Percentiles rank a stretch among this genome's conserved stretches.
phyloP scores from a whole-genome alignment of 1,140 invertebrate species.

The Oryzaephilus surinamensis region DNA sequence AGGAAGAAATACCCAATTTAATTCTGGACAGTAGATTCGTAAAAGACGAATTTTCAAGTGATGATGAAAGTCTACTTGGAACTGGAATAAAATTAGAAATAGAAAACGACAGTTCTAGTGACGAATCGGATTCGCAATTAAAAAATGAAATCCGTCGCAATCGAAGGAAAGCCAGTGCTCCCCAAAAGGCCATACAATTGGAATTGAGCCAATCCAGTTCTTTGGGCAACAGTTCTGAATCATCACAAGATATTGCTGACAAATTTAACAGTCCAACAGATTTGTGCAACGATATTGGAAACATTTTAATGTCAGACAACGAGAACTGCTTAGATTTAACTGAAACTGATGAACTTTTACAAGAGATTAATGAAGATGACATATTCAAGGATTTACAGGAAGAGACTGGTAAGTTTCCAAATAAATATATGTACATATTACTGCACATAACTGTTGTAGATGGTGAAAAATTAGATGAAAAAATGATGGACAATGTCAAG shows the following conservation, averaged over 20 bases:
- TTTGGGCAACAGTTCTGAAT: conserved; percentile 10
- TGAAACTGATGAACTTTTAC: conserved; percentile 20
- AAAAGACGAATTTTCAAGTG: conserved; percentile 4
- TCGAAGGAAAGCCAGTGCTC: conserved; percentile 4
- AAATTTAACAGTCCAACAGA: conserved; percentile 7
- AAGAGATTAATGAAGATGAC: conserved; percentile 23
- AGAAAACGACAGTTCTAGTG: conserved; percentile 1
- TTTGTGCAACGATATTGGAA: conserved; percentile 3
- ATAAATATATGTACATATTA: too few species aligned
- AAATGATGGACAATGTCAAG: conserved; percentile 27
- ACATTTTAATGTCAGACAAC: conserved; percentile 5
- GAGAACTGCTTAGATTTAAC: conserved; percentile 11
- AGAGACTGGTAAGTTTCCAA: conserved; percentile 15
- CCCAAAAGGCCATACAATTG: conserved; percentile 3
- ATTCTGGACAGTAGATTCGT: conserved; percentile 4
- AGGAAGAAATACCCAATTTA: conserved; percentile 7
- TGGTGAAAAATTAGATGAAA: conserved; percentile 25
- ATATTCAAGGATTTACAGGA: conserved; percentile 29
- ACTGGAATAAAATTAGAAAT: conserved; percentile 4
- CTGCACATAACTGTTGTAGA: conserved; percentile 11
- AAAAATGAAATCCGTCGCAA: conserved; percentile 1
- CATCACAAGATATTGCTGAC: conserved; percentile 12
- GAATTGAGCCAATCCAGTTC: conserved; percentile 3
- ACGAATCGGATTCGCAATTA: background rate
- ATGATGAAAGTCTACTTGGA: conserved; percentile 1